Base-by-base conservation (phyloP, 1,140 invertebrate species). In the Formica selysi region DNA sequence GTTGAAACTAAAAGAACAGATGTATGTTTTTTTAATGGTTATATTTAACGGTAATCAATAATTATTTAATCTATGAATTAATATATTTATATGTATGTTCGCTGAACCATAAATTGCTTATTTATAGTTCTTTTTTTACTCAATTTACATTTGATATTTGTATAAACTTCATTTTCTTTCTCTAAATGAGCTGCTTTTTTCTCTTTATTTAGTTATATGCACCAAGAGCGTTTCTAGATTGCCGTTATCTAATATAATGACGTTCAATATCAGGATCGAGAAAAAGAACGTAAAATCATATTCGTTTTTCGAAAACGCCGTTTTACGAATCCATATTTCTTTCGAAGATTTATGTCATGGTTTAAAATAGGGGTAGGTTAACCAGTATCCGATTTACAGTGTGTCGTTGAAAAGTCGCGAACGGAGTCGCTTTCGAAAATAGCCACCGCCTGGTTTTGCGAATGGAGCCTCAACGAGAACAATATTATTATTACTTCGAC, bases 381-480 rank as follows among this genome's bases (percentile, higher is more conserved):
- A 71, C 59, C 64, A 29, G 16, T 41, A 44, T 57, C 59, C 71
- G 51, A 71, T 83, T 88, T 86, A 80, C 48, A 87, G 67, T 67
- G 38, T 61, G 78, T 64, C 67, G 73, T 38, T n/a, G 61, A 79
- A 62, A 74, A 38, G 59, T 16, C 54, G 57, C 64, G 57, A 44
- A 61, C 19, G 57, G 38, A 90, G 65, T 85, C 79, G 80, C 67
- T 84, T 51, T 87, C 90, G 41, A 89, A 91, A 91, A 91, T 91
- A 91, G 73, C 79, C 41, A 59, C 29, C 54, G 76, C 62, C 26
- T 61, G 36, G 32, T 74, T 86, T 76, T 26, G 41, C 64, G 78
- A 86, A 86, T 65, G 68, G 41, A 26, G 84, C 78, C 83, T 22
- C 71, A 73, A 83, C 48, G 74, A 89, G 76, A 87, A 85, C 85